A percentile compares a stretch with the other conserved stretches of the same genome.
Conservation (phyloP, 1,140 invertebrate species). For the Hylyphantes graminicola region DNA sequence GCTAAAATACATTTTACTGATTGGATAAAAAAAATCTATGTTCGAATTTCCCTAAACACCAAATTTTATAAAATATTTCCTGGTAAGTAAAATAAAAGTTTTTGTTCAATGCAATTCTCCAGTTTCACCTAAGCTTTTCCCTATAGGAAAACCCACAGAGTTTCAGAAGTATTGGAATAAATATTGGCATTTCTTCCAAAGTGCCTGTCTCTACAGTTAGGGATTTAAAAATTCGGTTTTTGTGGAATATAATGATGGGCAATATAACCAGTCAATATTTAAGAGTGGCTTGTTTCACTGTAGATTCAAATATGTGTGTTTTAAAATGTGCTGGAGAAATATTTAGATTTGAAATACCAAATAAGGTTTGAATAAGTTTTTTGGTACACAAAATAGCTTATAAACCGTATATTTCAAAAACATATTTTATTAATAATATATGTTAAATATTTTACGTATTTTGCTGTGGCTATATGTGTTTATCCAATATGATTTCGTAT, state of each 20-base stretch:
- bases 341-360: too few relatives aligned
- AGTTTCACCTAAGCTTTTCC: slow-evolving; percentile 3
- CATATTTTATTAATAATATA: too few relatives aligned
- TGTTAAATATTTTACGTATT: too few relatives aligned
- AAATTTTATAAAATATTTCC: not conserved
- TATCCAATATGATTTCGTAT: too few relatives aligned
- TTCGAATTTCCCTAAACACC: not conserved
- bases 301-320: too few relatives aligned
- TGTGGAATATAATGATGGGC: slow-evolving; percentile 11
- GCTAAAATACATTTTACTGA: slow-evolving; percentile 13
- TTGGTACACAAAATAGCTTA: too few relatives aligned
- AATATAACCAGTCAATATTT: not conserved
- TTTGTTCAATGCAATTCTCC: not conserved
- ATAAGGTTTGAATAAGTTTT: too few relatives aligned
- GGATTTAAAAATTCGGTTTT: too few relatives aligned
- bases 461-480: too few relatives aligned
- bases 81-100: not conserved
- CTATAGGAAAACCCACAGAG: not conserved
- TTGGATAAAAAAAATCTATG: not conserved
- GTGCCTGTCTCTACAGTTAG: slow-evolving; percentile 12
- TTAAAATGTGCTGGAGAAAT: too few relatives aligned
- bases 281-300: too few relatives aligned
- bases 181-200: slow-evolving; percentile 33
- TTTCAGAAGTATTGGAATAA: slow-evolving; percentile 20
- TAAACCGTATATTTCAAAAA: too few relatives aligned